These are phyloP conservation scores for Argyrosomus regius DNA, from an alignment of 2,797 vertebrate species.

Conservation along the genomic window DNA sequence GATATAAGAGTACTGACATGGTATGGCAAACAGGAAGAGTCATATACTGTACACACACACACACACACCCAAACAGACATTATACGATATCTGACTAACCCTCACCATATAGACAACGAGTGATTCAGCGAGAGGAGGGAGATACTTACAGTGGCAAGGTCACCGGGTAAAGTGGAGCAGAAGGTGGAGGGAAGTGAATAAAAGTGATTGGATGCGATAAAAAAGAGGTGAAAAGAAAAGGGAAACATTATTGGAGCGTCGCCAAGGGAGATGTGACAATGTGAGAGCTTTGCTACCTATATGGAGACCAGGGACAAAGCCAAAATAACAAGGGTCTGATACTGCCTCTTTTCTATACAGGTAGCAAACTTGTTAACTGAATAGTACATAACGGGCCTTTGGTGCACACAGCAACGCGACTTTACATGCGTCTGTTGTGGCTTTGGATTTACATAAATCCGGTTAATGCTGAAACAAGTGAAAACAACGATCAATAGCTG, in stretches of 20 bases:
- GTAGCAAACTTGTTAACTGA: conserved; percentile 52
- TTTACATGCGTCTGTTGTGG: conserved; percentile 30
- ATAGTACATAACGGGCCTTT: conserved; percentile 76
- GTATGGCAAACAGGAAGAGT: conserved; percentile 21
- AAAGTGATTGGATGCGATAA: conserved; percentile 79
- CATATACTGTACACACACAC: background rate
- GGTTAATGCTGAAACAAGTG: conserved; percentile 56
- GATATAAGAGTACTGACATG: conserved; percentile 1
- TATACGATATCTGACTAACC: conserved; percentile 33
- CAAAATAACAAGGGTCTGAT: background rate
- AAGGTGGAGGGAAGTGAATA: conserved; percentile 78
- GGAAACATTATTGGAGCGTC: conserved; percentile 74
- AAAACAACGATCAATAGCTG: conserved; percentile 50
- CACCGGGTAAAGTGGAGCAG: conserved; percentile 78
- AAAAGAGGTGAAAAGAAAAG: conserved; percentile 77
- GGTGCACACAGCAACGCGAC: conserved; percentile 18
- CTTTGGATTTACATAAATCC: conserved; percentile 42
- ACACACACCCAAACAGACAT: conserved; percentile 15
- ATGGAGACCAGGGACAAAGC: conserved; percentile 26
- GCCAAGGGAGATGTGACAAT: conserved; percentile 49
- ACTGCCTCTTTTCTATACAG: conserved; percentile 35
- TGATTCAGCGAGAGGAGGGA: conserved; percentile 67
- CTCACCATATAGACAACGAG: conserved; percentile 20
- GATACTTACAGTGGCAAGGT: conserved; percentile 84
- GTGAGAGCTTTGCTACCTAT: conserved; percentile 57